Evolutionary conservation across 2,888 invertebrate genomes (phyloP), one percentile per base, ranked within the genome.

Genomic region (Cloeon dipterum): DNA sequence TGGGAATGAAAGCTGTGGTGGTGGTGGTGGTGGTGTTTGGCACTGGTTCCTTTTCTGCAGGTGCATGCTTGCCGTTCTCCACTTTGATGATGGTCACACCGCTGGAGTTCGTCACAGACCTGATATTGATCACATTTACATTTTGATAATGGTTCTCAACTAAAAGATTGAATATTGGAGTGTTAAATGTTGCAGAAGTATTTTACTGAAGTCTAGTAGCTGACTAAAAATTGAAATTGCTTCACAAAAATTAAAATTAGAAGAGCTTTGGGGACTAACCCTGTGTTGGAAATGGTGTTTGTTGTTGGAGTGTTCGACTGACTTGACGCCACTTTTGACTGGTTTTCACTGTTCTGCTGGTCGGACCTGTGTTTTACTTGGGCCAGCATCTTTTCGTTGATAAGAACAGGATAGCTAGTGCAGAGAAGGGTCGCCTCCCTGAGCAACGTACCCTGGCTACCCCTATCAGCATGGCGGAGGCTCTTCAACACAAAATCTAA

Each of bases 1-100:
- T n/a, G n/a, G n/a, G n/a, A n/a, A n/a, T n/a, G n/a, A n/a, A n/a
- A 13, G 36, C 26, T n/a, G 29, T 29, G 16, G 5, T 14, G 23
- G 34, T 38, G 8, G 26, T 17, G 14, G 33, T 18, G 18, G 21
- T 33, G 20, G 32, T 21, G 16, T 38, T 26, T 2, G 39, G 36
- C 3, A 36, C 29, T 11, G 39, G 17, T 10, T 23, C 19, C 2
- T 32, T 29, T 17, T 35, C 32, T 14, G 34, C 11, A 13, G 32
- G 35, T 16, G 35, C 32, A 11, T 34, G 35, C 8, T 29, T 35
- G 21, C 46, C 44, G 26, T 68, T 68, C 32, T 75, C 75, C 11
- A 81, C 65, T 52, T 77, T 76, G 18, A 81, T 79, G 41, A 81
- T 78, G 2, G 81, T 82, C 5, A 81, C 74, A 4, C 77, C 77